Evolutionary conservation across 2,797 vertebrate genomes (phyloP).

Genomic region (Alosa sapidissima): DNA sequence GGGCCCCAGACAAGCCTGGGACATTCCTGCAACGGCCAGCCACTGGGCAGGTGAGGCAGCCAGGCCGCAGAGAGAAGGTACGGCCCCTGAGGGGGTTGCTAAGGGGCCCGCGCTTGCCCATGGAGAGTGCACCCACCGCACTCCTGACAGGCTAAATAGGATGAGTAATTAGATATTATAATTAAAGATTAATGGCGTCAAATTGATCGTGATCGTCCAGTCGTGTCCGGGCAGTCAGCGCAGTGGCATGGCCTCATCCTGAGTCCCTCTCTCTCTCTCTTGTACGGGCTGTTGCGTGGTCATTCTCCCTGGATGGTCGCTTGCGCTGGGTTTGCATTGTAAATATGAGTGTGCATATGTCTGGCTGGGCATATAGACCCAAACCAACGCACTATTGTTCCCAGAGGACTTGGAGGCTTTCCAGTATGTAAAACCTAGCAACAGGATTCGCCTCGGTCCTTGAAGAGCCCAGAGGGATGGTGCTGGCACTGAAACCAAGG

Average conservation of each 20-base stretch:
- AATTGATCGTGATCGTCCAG: conserved; percentile 43
- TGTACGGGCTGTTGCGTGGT: conserved; percentile 25
- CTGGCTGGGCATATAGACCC: conserved; percentile 39
- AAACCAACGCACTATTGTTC: conserved; percentile 71
- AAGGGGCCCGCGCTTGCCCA: conserved; percentile 42
- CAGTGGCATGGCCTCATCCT: background rate
- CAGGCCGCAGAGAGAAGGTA: conserved; percentile 56
- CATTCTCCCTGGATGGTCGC: conserved; percentile 2
- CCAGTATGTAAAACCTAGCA: conserved; percentile 75
- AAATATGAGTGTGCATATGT: conserved; percentile 61
- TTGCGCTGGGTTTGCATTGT: conserved; percentile 65
- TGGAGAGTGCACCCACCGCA: conserved; percentile 38
- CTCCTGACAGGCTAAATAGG: conserved; percentile 53
- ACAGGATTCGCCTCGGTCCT: conserved; percentile 69
- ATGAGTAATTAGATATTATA: conserved; percentile 60
- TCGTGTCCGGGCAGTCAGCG: conserved; percentile 7
- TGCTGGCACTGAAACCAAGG: conserved; percentile 65
- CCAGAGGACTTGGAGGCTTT: conserved; percentile 68
- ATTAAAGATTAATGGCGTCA: conserved; percentile 58
- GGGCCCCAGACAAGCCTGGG: conserved; percentile 61
- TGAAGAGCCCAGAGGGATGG: conserved; percentile 30
- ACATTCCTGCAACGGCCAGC: conserved; percentile 70
- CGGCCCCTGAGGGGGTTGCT: conserved; percentile 51
- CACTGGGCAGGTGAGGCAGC: conserved; percentile 64
- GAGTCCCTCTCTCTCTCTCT: conserved; percentile 36